A percentile compares a stretch with the other conserved stretches of the same genome.
phyloP scores from a whole-genome alignment of 2,888 invertebrate genomes.

The Netelia fuscicornis region DNA sequence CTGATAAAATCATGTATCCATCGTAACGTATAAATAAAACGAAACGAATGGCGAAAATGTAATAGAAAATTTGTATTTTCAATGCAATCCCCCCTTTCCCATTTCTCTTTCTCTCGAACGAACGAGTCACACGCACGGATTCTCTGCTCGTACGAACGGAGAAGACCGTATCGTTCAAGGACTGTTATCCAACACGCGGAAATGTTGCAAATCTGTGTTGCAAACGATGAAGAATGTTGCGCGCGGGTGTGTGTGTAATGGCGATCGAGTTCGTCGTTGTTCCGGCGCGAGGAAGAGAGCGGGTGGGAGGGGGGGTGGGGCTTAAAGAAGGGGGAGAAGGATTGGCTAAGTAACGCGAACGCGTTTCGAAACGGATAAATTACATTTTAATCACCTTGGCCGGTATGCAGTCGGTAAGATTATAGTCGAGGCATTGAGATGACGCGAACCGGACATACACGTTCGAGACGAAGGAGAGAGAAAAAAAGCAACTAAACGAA shows the following conservation, averaged over 20 bases:
- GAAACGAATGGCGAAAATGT: background rate
- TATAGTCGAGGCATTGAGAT: background rate
- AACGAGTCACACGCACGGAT: constrained; percentile 8
- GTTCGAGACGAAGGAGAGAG: background rate
- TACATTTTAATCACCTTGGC: constrained; percentile 32
- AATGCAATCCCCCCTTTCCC: background rate
- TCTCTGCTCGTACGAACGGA: constrained; percentile 37
- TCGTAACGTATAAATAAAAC: no score
- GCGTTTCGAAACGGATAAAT: constrained; percentile 44
- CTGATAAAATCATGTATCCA: no score
- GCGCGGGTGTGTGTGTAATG: constrained; percentile 13
- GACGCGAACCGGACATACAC: constrained; percentile 4
- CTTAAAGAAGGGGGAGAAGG: background rate
- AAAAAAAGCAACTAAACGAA: background rate
- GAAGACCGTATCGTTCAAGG: constrained; percentile 64
- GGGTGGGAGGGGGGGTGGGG: background rate
- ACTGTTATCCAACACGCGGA: constrained; percentile 66
- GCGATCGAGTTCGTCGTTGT: constrained; percentile 6
- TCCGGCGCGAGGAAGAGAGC: background rate
- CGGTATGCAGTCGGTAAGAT: background rate
- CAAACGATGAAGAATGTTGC: constrained; percentile 52
- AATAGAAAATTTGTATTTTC: background rate
- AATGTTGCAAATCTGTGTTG: constrained; percentile 62
- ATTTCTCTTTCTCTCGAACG: no score
- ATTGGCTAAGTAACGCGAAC: background rate